These are phyloP conservation scores for Caretta caretta DNA, from an alignment of 2,113 vertebrate species.

Conservation along the genomic window DNA sequence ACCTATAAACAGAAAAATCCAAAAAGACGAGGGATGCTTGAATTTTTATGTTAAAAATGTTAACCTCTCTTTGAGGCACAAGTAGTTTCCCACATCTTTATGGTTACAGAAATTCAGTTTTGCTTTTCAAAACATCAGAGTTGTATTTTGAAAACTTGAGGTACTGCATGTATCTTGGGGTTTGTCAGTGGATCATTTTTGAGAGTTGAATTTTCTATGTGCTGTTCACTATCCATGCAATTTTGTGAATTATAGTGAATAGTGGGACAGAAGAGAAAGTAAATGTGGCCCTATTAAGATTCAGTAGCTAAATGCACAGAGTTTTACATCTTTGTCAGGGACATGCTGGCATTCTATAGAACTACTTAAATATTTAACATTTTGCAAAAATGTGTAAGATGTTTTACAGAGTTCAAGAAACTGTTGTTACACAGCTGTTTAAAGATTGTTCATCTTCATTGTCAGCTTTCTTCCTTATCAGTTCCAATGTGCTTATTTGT, in stretches of 20 bases:
- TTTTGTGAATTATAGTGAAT: neutral
- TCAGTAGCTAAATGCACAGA: neutral
- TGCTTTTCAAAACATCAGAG: neutral
- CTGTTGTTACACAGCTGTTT: neutral
- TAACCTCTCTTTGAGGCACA: neutral
- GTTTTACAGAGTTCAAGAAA: neutral
- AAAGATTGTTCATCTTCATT: neutral
- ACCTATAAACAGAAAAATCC: neutral
- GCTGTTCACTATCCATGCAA: neutral
- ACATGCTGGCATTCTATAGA: neutral
- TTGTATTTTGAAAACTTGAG: neutral
- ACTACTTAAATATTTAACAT: neutral
- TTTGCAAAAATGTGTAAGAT: neutral
- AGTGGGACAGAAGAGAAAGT: neutral
- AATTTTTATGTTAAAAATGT: neutral
- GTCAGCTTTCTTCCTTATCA: neutral
- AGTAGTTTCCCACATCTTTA: neutral
- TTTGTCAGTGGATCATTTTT: neutral
- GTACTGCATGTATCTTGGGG: neutral
- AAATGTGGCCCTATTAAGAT: neutral
- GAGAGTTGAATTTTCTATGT: neutral
- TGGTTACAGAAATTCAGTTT: neutral
- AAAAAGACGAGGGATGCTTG: neutral
- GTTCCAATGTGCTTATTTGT: neutral
- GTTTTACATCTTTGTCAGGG: neutral